phyloP scores from a whole-genome alignment of 2,113 vertebrate genomes.

The Anoplopoma fimbria region DNA sequence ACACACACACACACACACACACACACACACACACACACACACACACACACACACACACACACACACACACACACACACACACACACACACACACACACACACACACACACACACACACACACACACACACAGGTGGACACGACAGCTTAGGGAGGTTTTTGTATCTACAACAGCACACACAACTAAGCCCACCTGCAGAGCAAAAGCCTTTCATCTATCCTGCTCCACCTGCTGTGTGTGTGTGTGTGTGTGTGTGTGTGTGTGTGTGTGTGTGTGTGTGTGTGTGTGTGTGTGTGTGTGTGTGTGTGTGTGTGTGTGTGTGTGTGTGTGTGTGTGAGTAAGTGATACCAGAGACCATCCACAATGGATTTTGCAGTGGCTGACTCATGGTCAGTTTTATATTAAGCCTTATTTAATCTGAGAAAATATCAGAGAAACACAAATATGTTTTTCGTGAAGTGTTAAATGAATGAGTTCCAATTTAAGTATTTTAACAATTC shows the following conservation, averaged over 20 bases:
- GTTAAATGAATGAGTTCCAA: background rate
- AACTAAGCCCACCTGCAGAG: slow-evolving; percentile 46
- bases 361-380: background rate
- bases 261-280: background rate
- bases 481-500: background rate
- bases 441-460: background rate
- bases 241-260: background rate
- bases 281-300: background rate
- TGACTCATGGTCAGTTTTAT: no score
- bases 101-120: slow-evolving; percentile 20
- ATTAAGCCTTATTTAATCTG: no score
- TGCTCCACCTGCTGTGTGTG: slow-evolving; percentile 33
- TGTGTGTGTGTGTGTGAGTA: background rate
- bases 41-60: slow-evolving; percentile 22
- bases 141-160: slow-evolving; percentile 40
- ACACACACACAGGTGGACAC: slow-evolving; percentile 11
- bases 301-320: background rate
- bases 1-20: slow-evolving; percentile 20
- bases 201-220: slow-evolving; percentile 50
- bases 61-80: slow-evolving; percentile 18
- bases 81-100: slow-evolving; percentile 14
- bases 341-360: slow-evolving; percentile 13
- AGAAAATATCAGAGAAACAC: background rate
- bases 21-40: slow-evolving; percentile 13
- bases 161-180: slow-evolving; percentile 39